phyloP scores from a whole-genome alignment of 2,113 vertebrate genomes.

The Echinops telfairi region DNA sequence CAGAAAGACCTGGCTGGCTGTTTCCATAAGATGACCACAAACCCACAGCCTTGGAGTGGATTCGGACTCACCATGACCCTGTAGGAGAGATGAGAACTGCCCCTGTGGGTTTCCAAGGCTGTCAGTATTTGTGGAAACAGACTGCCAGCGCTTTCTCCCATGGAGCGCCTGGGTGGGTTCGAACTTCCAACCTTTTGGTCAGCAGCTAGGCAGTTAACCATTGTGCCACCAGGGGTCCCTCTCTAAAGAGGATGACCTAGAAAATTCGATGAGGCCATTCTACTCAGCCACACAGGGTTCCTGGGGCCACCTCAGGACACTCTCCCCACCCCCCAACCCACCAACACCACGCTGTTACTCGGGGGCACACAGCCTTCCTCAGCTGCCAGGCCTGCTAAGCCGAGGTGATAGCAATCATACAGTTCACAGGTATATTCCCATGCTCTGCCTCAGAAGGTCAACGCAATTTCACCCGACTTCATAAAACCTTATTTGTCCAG shows the following conservation, averaged over 20 bases:
- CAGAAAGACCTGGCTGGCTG: background rate
- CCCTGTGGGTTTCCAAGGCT: background rate
- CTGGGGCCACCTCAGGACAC: too few relatives aligned
- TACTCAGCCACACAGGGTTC: background rate
- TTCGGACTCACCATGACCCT: background rate
- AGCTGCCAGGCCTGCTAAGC: background rate
- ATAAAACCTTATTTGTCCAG: background rate
- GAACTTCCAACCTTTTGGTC: background rate
- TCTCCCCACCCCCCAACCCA: too few relatives aligned
- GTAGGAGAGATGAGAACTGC: background rate
- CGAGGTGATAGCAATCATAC: background rate
- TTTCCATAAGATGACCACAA: background rate
- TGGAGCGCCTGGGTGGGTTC: background rate
- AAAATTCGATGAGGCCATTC: background rate
- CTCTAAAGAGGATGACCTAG: background rate
- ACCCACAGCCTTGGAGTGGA: background rate
- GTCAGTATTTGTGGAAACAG: background rate
- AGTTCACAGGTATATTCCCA: constrained; percentile 28
- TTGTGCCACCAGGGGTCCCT: background rate
- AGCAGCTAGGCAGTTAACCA: background rate
- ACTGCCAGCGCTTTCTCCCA: background rate
- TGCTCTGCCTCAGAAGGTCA: background rate
- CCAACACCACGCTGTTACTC: too few relatives aligned
- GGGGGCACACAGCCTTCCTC: background rate
- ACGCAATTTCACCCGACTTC: constrained; percentile 4